Evolutionary conservation across 1,140 invertebrate genomes (phyloP), one percentile per base, ranked within the genome.

Genomic region (Rhopalosiphum padi): DNA sequence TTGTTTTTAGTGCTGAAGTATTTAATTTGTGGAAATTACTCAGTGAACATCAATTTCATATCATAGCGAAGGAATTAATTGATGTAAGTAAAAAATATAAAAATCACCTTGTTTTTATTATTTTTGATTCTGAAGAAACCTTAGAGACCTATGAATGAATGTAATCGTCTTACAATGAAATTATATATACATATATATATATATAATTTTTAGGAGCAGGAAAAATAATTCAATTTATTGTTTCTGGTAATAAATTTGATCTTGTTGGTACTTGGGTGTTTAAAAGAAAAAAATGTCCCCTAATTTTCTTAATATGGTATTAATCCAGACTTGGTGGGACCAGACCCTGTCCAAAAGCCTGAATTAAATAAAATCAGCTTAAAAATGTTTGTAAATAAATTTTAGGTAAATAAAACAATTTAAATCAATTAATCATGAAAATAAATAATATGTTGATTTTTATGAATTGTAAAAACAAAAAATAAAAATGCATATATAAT

Each of bases 1-100:
- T 99, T 46, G 96, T 96, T 93, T 97, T 98, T 95, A 96, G 97
- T 7, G 97, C 97, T 94, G 98, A 99, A 96, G 97, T 99, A 94
- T 95, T 99, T 77, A 98, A 97, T 51, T 95, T 99, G n/a, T 99
- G 98, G 98, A 98, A 98, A 95, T 97, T 99, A 82, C 95, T 99
- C 0, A 98, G 97, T 95, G 98, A 99, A 95, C 98, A 99, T 95
- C 97, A 99, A 95, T 97, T 99, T 95, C 97, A 99, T 95, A 96
- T 97, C 48, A 96, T 99, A 87, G 97, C 95, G 18, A 94, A 95
- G 9, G 94, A 95, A 46, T 94, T 98, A 18, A 96, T 96, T 68
- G 96, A 96, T 95, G 96, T 96, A 91, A 55, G 30, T 94, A 55
- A 23, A 83, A 48, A 93, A 25, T 8, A 37, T 18, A 53, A 92